These are phyloP conservation scores for Conus betulinus DNA, from an alignment of 1,140 invertebrate genomes.

Conservation along the genomic window DNA sequence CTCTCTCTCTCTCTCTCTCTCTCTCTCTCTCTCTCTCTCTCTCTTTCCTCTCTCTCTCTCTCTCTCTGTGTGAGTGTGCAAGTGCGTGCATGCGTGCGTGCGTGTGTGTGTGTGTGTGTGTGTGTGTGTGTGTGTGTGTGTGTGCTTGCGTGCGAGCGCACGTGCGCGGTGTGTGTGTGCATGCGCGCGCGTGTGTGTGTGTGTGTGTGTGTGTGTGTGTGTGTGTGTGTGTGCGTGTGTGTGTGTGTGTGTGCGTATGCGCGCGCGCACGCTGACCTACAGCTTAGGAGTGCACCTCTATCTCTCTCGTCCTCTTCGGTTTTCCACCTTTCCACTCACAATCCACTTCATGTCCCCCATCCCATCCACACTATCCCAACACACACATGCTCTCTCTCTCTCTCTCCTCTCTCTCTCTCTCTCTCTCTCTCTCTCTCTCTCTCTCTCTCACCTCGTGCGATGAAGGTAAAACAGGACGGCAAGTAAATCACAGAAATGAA, in stretches of 20 bases:
- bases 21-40: neutral
- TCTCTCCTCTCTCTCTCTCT: no score
- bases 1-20: neutral
- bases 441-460: no score
- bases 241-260: neutral
- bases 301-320: no score
- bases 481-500: no score
- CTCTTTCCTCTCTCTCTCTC: neutral
- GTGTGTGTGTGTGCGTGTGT: neutral
- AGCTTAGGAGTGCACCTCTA: no score
- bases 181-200: neutral
- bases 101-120: neutral
- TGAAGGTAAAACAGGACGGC: no score
- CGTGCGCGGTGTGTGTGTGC: neutral
- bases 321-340: no score
- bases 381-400: no score
- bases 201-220: neutral
- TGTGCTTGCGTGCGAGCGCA: neutral
- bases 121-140: constrained; percentile 6
- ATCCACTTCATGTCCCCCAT: no score
- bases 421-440: no score
- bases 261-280: neutral
- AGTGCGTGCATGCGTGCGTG: constrained; percentile 9
- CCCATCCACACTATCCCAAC: no score
- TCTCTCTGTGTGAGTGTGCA: constrained; percentile 8